phyloP scores from a whole-genome alignment of 2,888 invertebrate species.

The Trypoxylon attenuatum region DNA sequence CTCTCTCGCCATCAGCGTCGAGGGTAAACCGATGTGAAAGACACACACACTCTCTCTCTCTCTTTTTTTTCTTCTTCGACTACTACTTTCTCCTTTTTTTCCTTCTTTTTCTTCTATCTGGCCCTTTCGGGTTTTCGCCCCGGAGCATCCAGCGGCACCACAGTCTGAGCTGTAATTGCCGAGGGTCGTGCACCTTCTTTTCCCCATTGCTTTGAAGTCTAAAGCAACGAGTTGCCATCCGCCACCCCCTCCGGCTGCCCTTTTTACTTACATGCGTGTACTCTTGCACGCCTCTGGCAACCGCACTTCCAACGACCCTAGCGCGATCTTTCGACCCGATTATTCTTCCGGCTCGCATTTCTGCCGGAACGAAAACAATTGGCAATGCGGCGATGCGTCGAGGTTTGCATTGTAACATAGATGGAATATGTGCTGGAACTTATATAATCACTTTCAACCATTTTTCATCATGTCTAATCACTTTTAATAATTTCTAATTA shows the following conservation, averaged over 20 bases:
- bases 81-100: background rate
- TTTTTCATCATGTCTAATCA: too few species aligned
- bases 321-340: too few species aligned
- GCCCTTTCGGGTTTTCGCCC: background rate
- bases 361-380: too few species aligned
- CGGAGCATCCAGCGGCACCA: background rate
- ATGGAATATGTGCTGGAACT: too few species aligned
- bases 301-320: too few species aligned
- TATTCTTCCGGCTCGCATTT: too few species aligned
- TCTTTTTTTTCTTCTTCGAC: constrained; percentile 1
- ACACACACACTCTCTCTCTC: constrained; percentile 13
- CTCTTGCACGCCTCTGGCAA: background rate
- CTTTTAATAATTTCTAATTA: too few species aligned
- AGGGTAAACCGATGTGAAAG: constrained; percentile 39
- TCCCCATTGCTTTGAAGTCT: constrained; percentile 61
- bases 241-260: constrained; percentile 6
- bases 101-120: background rate
- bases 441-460: too few species aligned
- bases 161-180: constrained; percentile 51
- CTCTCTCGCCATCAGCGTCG: constrained; percentile 38
- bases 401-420: too few species aligned
- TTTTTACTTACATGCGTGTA: constrained; percentile 5
- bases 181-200: constrained; percentile 47
- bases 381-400: too few species aligned
- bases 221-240: constrained; percentile 32